phyloP scores from a whole-genome alignment of 2,113 vertebrate species.

The Colaptes auratus region DNA sequence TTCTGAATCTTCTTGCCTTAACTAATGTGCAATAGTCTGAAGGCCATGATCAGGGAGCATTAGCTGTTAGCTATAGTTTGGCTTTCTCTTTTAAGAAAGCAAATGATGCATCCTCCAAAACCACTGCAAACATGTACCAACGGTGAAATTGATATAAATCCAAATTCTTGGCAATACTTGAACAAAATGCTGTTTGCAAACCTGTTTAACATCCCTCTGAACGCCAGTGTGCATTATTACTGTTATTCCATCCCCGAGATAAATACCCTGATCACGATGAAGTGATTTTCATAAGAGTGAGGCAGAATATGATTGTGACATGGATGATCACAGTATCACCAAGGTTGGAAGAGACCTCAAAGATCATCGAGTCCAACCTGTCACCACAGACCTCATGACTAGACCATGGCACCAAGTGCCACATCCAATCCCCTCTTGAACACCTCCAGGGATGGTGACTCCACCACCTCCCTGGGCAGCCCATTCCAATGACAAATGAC shows the following conservation, averaged over 20 bases:
- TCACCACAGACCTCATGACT: too few species aligned
- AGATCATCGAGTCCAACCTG: too few species aligned
- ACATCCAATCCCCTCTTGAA: too few species aligned
- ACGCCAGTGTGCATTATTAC: neutral
- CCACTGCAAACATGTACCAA: neutral
- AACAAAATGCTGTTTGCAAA: slow-evolving; percentile 18
- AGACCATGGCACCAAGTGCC: too few species aligned
- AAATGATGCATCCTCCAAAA: neutral
- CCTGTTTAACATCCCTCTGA: neutral
- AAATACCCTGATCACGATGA: neutral
- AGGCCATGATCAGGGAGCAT: neutral
- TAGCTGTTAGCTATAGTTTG: neutral
- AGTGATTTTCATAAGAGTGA: neutral
- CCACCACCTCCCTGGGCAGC: too few species aligned
- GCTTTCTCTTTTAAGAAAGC: neutral
- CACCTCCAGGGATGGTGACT: too few species aligned
- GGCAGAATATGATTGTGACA: neutral
- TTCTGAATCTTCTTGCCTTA: neutral
- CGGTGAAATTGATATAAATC: neutral
- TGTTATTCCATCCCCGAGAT: slow-evolving; percentile 4
- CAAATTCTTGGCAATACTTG: neutral
- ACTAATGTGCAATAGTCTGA: neutral
- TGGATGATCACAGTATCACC: too few species aligned
- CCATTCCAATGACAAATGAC: too few species aligned
- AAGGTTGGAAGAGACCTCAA: too few species aligned